A percentile compares a stretch with the other conserved stretches of the same genome.
Evolutionary conservation across 2,113 vertebrate genomes (phyloP).

Genomic region (Ochotona princeps): DNA sequence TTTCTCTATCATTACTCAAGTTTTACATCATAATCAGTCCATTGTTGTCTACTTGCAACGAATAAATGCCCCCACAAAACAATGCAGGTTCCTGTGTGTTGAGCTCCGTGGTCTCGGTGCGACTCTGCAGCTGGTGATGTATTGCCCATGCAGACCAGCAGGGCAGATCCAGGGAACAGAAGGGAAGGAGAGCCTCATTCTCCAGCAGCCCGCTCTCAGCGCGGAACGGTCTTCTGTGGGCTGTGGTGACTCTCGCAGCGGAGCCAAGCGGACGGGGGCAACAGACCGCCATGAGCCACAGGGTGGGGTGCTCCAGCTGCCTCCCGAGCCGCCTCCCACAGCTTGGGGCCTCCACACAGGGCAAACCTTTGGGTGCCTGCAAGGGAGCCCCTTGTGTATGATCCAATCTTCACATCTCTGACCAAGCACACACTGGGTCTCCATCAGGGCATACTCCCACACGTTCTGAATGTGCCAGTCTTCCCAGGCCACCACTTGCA

Average conservation of each 20-base stretch:
- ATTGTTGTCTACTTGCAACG: neutral
- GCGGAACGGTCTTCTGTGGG: too few species aligned
- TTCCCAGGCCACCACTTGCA: neutral
- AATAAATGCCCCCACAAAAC: neutral
- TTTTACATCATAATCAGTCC: neutral
- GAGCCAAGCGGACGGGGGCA: too few species aligned
- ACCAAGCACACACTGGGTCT: too few species aligned
- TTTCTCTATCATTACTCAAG: neutral
- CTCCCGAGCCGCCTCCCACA: neutral
- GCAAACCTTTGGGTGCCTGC: neutral
- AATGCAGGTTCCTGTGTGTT: neutral
- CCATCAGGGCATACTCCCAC: too few species aligned
- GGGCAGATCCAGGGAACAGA: too few species aligned
- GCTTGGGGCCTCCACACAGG: neutral
- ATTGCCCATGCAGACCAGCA: too few species aligned
- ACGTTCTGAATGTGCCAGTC: fast-evolving
- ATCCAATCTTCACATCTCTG: too few species aligned
- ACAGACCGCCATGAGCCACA: too few species aligned
- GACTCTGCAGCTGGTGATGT: too few species aligned
- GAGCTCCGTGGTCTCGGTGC: neutral
- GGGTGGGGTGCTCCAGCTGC: too few species aligned
- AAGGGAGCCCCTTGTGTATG: too few species aligned
- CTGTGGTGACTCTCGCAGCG: too few species aligned
- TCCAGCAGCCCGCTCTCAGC: fast-evolving
- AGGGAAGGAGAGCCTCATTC: fast-evolving